Conservation (phyloP, 1,140 invertebrate genomes). For the Amyelois transitella region DNA sequence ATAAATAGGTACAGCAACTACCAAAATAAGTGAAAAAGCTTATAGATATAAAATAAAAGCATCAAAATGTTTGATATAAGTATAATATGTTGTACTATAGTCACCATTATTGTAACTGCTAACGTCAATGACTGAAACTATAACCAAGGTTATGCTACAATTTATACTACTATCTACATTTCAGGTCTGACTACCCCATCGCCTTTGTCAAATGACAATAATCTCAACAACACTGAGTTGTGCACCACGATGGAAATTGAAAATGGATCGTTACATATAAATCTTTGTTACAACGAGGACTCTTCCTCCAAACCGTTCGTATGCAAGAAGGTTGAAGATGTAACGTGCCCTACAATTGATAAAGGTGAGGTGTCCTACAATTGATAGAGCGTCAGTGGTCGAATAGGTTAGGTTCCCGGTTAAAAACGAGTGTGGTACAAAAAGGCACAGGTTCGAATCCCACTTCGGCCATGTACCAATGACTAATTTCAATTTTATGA, state of each 20-base stretch:
- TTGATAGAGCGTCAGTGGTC: too few relatives aligned
- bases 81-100: too few relatives aligned
- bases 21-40: too few relatives aligned
- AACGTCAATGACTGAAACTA: too few relatives aligned
- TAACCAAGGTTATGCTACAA: neutral
- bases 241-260: slow-evolving; percentile 18
- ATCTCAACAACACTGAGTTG: neutral
- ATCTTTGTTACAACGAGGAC: slow-evolving; percentile 1
- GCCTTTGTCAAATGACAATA: slow-evolving; percentile 2
- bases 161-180: neutral
- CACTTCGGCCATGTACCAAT: too few relatives aligned
- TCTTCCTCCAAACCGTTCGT: slow-evolving; percentile 9
- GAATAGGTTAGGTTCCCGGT: too few relatives aligned
- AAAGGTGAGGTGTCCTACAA: slow-evolving; percentile 16
- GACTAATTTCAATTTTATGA: neutral
- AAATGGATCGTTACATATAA: slow-evolving; percentile 6
- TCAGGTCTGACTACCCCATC: slow-evolving; percentile 18
- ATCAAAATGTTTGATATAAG: too few relatives aligned
- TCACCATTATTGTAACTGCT: too few relatives aligned
- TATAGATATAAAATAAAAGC: too few relatives aligned
- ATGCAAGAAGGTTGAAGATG: slow-evolving; percentile 25
- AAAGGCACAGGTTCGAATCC: neutral
- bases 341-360: slow-evolving; percentile 25
- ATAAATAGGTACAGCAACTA: too few relatives aligned
- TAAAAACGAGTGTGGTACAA: too few relatives aligned